Base-by-base conservation (phyloP, 2,113 vertebrate species). In the Perca schrenkii region DNA sequence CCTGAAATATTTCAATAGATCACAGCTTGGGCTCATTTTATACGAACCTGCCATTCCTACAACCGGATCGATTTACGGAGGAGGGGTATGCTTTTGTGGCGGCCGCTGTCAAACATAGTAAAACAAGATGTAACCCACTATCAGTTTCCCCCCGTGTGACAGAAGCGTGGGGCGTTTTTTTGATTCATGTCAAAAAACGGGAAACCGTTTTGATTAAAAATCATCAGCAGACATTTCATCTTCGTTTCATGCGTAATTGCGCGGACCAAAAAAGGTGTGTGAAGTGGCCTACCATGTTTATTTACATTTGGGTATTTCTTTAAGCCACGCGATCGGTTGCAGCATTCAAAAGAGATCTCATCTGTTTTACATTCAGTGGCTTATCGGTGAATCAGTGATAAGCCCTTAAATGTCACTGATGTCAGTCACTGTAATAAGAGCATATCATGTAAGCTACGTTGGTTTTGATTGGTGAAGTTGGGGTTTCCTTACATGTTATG, bases 71-170 rank as follows among this genome's bases (percentile, higher is more conserved):
- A 88, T 88, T 60, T 57, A 65, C 80, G 71, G 74, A 88, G 67
- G 76, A 57, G 82, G 74, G 70, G 71, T 82, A 58, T 80, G 74
- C 25, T 76, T 49, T 69, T 43, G 61, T 80, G 78, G 71, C 74
- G 69, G 74, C 69, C 28, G 52, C 82, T 76, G 86, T 89, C 83
- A 89, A 80, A 76, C 69, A 63, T 87, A 76, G 66, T 85, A 82
- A 80, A 89, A 78, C 83, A 57, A 86, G 81, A 79, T 73, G 69
- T 60, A 66, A 86, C 22, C 67, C 62, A 52, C 68, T 68, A 52
- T 50, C 80, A 6, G 22, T 36, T 60, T 47, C 10, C 58, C 13
- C 8, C 52, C 12, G 6, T 62, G 40, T 14, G 54, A 7, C 61
- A 86, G 28, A 22, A 54, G 16, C 34, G 15, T 25, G 53, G 36